Evolutionary conservation across 2,888 invertebrate genomes (phyloP).

Genomic region (Amphipoea oculea): DNA sequence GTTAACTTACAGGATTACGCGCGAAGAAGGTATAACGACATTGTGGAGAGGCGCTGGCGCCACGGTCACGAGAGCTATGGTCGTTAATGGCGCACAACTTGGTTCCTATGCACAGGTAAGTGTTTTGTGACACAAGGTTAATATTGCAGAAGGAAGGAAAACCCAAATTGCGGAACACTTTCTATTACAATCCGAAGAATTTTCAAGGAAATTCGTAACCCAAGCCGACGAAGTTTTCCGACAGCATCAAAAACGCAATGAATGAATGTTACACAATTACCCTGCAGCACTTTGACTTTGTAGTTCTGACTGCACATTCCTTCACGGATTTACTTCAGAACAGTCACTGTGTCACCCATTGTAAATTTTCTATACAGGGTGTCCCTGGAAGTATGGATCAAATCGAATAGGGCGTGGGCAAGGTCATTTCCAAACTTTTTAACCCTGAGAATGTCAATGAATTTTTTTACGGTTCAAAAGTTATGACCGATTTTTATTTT

Average conservation of each 20-base stretch:
- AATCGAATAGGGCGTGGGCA: too few relatives aligned
- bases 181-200: background rate
- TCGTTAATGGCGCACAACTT: conserved; percentile 99
- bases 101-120: conserved; percentile 97
- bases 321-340: background rate
- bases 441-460: too few relatives aligned
- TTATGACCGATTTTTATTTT: too few relatives aligned
- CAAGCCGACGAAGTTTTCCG: background rate
- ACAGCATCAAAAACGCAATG: too few relatives aligned
- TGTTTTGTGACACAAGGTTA: background rate
- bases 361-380: too few relatives aligned
- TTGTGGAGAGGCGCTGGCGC: conserved; percentile 98
- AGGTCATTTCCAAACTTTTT: too few relatives aligned
- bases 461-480: too few relatives aligned
- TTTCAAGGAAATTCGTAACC: background rate
- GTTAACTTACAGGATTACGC: conserved; percentile 78
- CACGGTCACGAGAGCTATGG: conserved; percentile 97
- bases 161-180: background rate
- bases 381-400: too few relatives aligned
- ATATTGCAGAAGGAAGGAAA: background rate
- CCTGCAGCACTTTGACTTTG: background rate
- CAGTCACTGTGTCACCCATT: too few relatives aligned
- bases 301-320: background rate
- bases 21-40: conserved; percentile 92
- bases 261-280: too few relatives aligned